phyloP scores from a whole-genome alignment of 1,140 invertebrate species.

The Lutraria rhynchaena region DNA sequence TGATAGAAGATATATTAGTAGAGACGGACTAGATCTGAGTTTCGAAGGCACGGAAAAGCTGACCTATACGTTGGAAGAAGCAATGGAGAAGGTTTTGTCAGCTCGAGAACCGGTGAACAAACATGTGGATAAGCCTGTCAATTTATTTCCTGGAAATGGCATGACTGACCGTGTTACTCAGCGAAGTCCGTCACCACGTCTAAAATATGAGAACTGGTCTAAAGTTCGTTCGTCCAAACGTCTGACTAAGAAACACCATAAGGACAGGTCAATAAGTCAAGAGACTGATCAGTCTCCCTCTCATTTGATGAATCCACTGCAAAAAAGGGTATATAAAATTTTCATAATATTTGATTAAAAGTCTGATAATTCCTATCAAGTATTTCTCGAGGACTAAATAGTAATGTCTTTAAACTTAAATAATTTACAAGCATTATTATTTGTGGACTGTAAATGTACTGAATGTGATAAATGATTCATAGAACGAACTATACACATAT shows the following conservation, averaged over 20 bases:
- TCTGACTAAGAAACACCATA: neutral
- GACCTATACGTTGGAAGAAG: no score
- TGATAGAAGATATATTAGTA: neutral
- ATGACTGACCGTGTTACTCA: neutral
- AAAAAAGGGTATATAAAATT: no score
- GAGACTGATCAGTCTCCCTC: neutral
- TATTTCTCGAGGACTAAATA: neutral
- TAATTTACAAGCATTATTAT: neutral
- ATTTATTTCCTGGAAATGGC: neutral
- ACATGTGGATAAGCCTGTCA: neutral
- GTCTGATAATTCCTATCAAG: neutral
- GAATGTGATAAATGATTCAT: no score
- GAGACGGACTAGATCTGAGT: slow-evolving; percentile 15
- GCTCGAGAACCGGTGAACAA: no score
- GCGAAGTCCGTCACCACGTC: no score
- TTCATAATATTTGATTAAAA: neutral
- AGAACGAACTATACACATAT: no score
- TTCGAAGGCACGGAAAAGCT: slow-evolving; percentile 5
- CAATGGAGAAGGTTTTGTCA: slow-evolving; percentile 1
- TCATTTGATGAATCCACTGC: neutral
- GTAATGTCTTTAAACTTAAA: no score
- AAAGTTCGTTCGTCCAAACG: no score
- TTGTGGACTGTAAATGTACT: no score
- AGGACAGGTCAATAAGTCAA: neutral
- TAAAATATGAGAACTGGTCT: no score